Evolutionary conservation across 2,113 vertebrate species (phyloP).

Genomic region (Psephotus haematonotus): DNA sequence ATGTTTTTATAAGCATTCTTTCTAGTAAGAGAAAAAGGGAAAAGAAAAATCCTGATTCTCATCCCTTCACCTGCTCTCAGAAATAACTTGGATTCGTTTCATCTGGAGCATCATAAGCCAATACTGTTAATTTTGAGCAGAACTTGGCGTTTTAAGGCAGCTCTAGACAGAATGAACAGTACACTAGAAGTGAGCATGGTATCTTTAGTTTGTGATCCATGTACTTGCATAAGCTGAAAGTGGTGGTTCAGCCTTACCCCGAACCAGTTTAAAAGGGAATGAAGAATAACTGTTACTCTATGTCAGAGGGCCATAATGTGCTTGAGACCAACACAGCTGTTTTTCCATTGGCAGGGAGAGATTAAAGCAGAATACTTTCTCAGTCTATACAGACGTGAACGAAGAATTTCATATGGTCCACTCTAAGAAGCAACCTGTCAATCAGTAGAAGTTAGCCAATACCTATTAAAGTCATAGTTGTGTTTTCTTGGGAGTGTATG

Average conservation of each 20-base stretch:
- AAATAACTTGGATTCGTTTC: neutral
- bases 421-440: neutral
- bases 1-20: neutral
- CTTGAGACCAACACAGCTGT: neutral
- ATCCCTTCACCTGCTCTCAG: neutral
- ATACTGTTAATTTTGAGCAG: neutral
- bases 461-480: rapidly evolving
- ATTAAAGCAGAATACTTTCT: neutral
- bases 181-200: neutral
- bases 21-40: neutral
- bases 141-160: neutral
- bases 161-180: neutral
- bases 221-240: neutral
- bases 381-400: rapidly evolving
- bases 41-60: neutral
- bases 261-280: neutral
- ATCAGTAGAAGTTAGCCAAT: neutral
- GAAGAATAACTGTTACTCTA: neutral
- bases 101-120: neutral
- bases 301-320: neutral
- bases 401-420: neutral
- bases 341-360: neutral
- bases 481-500: neutral
- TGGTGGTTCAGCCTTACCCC: neutral
- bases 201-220: neutral